phyloP scores from a whole-genome alignment of 2,888 invertebrate genomes.

The Bellardia bayeri region DNA sequence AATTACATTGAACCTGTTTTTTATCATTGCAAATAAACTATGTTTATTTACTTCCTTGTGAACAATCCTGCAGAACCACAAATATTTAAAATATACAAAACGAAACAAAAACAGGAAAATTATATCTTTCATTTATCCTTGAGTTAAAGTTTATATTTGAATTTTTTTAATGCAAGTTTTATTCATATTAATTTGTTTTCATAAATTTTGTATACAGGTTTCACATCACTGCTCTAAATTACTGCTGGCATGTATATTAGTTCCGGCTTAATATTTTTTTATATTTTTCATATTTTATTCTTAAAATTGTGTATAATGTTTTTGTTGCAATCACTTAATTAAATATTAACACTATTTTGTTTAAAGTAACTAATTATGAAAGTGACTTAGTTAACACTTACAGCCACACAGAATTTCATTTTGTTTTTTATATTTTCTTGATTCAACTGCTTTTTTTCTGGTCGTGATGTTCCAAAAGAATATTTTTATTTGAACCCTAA shows the following conservation, averaged over 20 bases:
- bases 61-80: not conserved
- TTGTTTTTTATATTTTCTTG: conserved; percentile 14
- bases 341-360: not conserved
- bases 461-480: conserved; percentile 21
- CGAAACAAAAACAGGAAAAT: not conserved
- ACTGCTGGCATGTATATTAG: not conserved
- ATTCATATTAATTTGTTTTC: not conserved
- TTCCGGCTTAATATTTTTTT: not conserved
- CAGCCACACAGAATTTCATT: conserved; percentile 48
- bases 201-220: not conserved
- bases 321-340: not conserved
- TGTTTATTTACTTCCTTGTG: not conserved
- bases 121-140: not conserved
- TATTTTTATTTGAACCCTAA: conserved; percentile 17
- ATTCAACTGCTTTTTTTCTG: not conserved
- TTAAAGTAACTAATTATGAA: not conserved
- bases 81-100: not conserved
- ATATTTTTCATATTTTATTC: conserved; percentile 30
- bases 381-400: conserved; percentile 46
- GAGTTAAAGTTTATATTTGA: not conserved
- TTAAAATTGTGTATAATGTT: not conserved
- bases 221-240: not conserved
- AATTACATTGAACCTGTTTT: not conserved
- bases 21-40: not conserved
- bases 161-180: not conserved